These are phyloP conservation scores for Plagodis pulveraria DNA, from an alignment of 2,888 invertebrate genomes.

Conservation along the genomic window DNA sequence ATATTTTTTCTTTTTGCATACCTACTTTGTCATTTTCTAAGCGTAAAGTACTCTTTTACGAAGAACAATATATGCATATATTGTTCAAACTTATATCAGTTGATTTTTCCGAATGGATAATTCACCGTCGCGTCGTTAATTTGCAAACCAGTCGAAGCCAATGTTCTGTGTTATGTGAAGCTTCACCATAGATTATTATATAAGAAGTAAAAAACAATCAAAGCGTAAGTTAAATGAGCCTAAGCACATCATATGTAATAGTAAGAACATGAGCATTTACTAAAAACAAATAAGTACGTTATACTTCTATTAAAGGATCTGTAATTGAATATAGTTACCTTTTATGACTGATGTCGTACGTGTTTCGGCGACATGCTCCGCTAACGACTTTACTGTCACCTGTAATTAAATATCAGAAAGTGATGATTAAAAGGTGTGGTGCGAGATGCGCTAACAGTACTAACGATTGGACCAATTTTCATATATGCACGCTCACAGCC, in stretches of 20 bases:
- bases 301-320: not conserved
- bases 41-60: no score
- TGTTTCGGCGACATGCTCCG: conserved; percentile 60
- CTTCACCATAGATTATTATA: not conserved
- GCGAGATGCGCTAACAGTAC: no score
- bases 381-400: conserved; percentile 64
- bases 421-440: no score
- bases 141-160: not conserved
- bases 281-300: not conserved
- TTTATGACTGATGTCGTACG: conserved; percentile 59
- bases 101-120: no score
- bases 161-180: not conserved
- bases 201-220: conserved; percentile 34
- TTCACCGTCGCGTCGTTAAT: no score
- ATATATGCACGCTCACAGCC: no score
- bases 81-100: no score
- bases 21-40: no score
- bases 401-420: conserved; percentile 35
- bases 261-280: not conserved
- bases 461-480: no score
- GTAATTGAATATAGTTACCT: conserved; percentile 50
- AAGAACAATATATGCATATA: no score
- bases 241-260: not conserved
- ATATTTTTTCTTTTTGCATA: no score
- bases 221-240: conserved; percentile 20